phyloP scores from a whole-genome alignment of 2,888 invertebrate species.

The Molorchus minor region DNA sequence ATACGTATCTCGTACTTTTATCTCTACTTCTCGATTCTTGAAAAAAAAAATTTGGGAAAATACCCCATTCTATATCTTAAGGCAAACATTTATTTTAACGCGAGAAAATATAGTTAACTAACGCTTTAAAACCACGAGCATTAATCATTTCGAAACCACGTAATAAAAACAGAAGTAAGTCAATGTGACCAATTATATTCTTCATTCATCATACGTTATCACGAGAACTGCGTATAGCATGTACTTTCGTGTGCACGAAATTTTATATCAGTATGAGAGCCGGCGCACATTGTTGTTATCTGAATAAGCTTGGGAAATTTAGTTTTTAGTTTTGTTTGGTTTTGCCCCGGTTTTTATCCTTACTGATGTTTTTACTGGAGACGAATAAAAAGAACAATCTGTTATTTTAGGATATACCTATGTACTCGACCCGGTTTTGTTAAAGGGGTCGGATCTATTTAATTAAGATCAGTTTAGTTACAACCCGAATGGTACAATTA shows the following conservation, averaged over 20 bases:
- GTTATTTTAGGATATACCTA: constrained; percentile 15
- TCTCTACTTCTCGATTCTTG: too few species aligned
- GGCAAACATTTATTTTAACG: too few species aligned
- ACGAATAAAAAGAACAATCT: constrained; percentile 15
- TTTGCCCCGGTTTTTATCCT: constrained; percentile 14
- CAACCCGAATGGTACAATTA: too few species aligned
- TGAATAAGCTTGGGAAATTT: constrained; percentile 19
- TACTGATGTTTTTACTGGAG: constrained; percentile 14
- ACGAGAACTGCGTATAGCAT: constrained; percentile 50
- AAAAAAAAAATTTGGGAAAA: too few species aligned
- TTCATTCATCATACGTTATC: constrained; percentile 60
- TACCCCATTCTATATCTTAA: too few species aligned
- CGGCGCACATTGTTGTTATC: constrained; percentile 22
- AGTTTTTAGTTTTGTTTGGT: constrained; percentile 25
- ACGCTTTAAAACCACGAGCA: too few species aligned
- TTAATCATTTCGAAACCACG: constrained; percentile 34
- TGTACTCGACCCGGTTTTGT: constrained; percentile 15
- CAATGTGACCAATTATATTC: constrained; percentile 54
- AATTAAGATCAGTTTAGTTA: constrained; percentile 21
- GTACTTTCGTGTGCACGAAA: constrained; percentile 53
- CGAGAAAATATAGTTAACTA: too few species aligned
- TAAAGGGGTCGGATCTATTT: constrained; percentile 21
- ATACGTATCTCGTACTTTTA: too few species aligned
- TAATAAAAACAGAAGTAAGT: constrained; percentile 29
- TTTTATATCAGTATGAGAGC: constrained; percentile 45